Evolutionary conservation across 2,797 vertebrate species (phyloP).

Genomic region (Netta rufina): DNA sequence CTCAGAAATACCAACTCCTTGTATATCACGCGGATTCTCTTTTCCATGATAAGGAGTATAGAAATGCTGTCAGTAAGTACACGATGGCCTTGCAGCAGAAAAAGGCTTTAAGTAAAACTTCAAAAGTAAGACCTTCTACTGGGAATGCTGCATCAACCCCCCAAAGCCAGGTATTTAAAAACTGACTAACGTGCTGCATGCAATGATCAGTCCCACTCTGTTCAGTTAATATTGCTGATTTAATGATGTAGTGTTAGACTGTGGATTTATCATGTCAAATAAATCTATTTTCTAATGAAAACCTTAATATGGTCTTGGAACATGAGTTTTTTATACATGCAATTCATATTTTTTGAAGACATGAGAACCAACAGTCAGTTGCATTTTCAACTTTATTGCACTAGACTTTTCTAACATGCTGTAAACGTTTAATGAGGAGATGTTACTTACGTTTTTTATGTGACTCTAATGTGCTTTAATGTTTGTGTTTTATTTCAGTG

Average conservation of each 20-base stretch:
- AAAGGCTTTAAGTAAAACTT: constrained; percentile 96
- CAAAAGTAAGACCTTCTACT: constrained; percentile 94
- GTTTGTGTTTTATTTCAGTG: constrained; percentile 77
- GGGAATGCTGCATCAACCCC: constrained; percentile 88
- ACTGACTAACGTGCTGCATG: background rate
- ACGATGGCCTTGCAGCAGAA: constrained; percentile 98
- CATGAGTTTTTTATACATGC: background rate
- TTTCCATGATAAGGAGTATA: constrained; percentile 97
- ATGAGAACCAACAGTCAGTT: background rate
- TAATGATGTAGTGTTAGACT: background rate
- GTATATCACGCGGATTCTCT: constrained; percentile 97
- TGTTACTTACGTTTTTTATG: fast-evolving
- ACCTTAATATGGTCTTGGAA: background rate
- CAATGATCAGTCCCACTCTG: fast-evolving
- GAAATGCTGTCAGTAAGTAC: constrained; percentile 97
- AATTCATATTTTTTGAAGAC: background rate
- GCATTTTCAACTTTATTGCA: background rate
- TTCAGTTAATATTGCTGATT: background rate
- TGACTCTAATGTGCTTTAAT: background rate
- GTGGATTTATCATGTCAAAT: background rate
- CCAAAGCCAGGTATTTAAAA: constrained; percentile 88
- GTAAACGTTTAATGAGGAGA: background rate
- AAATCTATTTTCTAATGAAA: background rate
- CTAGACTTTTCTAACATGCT: background rate
- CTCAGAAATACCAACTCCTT: constrained; percentile 97